Evolutionary conservation across 2,113 vertebrate genomes (phyloP).

Genomic region (Brachyhypopomus gauderio): DNA sequence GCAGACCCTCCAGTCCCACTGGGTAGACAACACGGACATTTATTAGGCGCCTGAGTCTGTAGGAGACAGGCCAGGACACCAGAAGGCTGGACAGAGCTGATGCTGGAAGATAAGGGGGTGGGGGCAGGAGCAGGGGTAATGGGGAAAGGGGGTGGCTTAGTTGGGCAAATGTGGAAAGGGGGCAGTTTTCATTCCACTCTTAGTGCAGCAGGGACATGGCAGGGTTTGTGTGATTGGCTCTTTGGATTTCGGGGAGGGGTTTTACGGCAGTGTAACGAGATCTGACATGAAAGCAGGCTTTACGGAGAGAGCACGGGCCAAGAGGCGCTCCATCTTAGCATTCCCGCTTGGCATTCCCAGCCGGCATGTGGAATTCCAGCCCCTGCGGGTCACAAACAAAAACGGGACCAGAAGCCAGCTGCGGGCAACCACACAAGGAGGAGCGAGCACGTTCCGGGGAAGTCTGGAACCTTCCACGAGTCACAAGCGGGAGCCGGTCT

Average conservation of each 20-base stretch:
- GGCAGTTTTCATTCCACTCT: neutral
- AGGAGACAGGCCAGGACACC: neutral
- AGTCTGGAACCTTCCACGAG: too few species aligned
- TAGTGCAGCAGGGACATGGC: neutral
- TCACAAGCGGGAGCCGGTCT: too few species aligned
- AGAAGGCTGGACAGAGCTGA: neutral
- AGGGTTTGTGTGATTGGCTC: neutral
- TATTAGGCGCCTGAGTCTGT: neutral
- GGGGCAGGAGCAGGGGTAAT: too few species aligned
- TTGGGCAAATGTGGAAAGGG: too few species aligned
- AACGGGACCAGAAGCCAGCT: neutral
- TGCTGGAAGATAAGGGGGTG: too few species aligned
- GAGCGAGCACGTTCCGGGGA: too few species aligned
- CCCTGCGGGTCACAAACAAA: neutral
- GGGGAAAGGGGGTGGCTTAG: neutral
- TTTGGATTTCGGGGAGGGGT: neutral
- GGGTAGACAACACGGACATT: neutral
- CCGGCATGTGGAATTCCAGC: conserved; percentile 13
- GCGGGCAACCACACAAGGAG: too few species aligned
- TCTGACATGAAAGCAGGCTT: conserved; percentile 33
- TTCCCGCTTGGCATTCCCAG: conserved; percentile 1
- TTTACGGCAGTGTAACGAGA: conserved; percentile 19
- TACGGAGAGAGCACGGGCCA: neutral
- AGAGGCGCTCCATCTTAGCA: neutral
- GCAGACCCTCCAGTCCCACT: neutral